phyloP scores from a whole-genome alignment of 2,113 vertebrate species.

The Ictidomys tridecemlineatus region DNA sequence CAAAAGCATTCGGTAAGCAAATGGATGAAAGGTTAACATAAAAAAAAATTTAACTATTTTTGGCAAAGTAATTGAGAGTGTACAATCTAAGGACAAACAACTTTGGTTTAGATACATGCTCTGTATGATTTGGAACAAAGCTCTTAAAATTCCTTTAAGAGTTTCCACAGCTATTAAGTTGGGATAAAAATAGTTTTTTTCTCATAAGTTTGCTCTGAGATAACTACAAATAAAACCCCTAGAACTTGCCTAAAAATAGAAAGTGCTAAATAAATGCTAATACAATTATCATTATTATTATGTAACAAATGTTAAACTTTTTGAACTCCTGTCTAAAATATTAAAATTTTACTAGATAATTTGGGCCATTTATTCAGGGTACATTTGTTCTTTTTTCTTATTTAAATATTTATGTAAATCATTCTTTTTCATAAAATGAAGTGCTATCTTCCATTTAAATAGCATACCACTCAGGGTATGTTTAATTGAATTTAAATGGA shows the following conservation, averaged over 20 bases:
- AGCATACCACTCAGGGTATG: not conserved
- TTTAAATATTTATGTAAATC: slow-evolving; percentile 29
- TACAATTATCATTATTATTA: not conserved
- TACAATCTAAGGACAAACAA: not conserved
- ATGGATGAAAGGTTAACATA: not conserved
- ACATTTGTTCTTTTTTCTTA: not conserved
- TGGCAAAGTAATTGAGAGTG: not conserved
- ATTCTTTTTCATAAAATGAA: not conserved
- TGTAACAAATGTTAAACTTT: not conserved
- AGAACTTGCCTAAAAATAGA: not conserved
- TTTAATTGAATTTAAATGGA: slow-evolving; percentile 35
- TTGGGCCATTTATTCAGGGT: not conserved
- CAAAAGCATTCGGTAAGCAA: not conserved
- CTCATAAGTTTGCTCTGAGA: not conserved
- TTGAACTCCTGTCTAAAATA: not conserved
- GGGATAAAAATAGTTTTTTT: not conserved
- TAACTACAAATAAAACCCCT: not conserved
- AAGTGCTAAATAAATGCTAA: not conserved
- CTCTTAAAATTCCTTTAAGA: not conserved
- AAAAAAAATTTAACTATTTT: not conserved
- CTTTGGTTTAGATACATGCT: fast-evolving
- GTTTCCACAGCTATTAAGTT: not conserved
- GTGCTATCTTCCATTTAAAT: not conserved
- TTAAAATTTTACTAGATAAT: slow-evolving; percentile 12
- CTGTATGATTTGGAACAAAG: not conserved